A percentile compares a stretch with the other conserved stretches of the same genome.
Evolutionary conservation across 2,113 vertebrate species (phyloP).

Genomic region (Raja brachyura): DNA sequence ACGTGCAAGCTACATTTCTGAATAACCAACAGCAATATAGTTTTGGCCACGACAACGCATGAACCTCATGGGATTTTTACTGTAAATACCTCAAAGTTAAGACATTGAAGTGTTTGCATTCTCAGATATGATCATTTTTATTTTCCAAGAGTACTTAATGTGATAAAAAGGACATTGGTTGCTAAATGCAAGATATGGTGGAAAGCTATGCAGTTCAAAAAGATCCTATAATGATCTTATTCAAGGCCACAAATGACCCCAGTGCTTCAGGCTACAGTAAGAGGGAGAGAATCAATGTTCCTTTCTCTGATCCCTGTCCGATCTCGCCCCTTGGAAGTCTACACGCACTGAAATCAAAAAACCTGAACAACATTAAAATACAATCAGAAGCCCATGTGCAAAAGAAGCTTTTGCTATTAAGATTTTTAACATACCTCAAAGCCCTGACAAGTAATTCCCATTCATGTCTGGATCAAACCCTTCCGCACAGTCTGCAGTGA

Average conservation of each 20-base stretch:
- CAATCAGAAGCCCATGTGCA: not conserved
- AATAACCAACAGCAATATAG: not conserved
- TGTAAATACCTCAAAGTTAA: not conserved
- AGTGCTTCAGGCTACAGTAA: not conserved
- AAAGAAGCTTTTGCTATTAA: not conserved
- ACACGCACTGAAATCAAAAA: not conserved
- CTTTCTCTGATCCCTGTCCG: not conserved
- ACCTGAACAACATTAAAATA: not conserved
- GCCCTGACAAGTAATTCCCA: conserved; percentile 23
- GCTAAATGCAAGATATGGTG: not conserved
- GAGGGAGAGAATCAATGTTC: not conserved
- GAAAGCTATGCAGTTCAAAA: not conserved
- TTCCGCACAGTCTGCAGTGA: not conserved
- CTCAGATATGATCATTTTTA: not conserved
- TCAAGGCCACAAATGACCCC: not conserved
- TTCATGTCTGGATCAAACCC: not conserved
- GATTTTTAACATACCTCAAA: conserved; percentile 28
- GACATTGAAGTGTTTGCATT: not conserved
- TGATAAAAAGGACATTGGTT: not conserved
- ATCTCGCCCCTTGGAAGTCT: not conserved
- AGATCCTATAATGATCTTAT: not conserved
- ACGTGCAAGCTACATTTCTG: not conserved
- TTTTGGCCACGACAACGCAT: not conserved
- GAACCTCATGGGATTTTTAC: too few relatives aligned
- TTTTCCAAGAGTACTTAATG: not conserved